A percentile compares a stretch with the other conserved stretches of the same genome.
These are phyloP conservation scores for Hoplostethus mediterraneus DNA, from an alignment of 2,797 vertebrate species.

Conservation along the genomic window DNA sequence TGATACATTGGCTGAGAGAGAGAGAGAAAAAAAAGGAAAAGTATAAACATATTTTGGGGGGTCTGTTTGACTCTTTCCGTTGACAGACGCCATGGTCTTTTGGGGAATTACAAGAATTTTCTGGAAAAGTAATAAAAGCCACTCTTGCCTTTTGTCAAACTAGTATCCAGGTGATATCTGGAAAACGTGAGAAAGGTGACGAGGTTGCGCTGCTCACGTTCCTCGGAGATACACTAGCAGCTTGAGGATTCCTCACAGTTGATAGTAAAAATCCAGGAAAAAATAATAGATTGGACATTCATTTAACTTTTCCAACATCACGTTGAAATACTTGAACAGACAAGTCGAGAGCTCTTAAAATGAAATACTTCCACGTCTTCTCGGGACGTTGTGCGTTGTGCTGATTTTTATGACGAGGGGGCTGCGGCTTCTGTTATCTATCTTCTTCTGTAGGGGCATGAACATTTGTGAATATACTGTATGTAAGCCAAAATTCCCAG, in stretches of 20 bases:
- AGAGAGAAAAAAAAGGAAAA: background rate
- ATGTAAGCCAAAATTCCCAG: constrained; percentile 85
- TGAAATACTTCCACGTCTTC: constrained; percentile 18
- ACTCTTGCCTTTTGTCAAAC: background rate
- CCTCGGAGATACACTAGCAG: background rate
- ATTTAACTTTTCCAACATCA: background rate
- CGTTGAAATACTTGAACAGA: constrained; percentile 24
- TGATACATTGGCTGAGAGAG: constrained; percentile 54
- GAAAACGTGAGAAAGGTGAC: background rate
- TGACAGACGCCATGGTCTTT: constrained; percentile 4
- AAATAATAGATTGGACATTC: background rate
- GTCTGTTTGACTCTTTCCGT: constrained; percentile 18
- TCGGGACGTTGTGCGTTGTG: constrained; percentile 35
- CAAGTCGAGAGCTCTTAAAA: constrained; percentile 9
- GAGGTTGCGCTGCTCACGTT: background rate
- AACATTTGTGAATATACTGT: constrained; percentile 74
- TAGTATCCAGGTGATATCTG: constrained; percentile 7
- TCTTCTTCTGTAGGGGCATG: constrained; percentile 61
- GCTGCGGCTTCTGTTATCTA: constrained; percentile 52
- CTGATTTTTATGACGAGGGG: constrained; percentile 35
- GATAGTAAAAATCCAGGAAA: background rate
- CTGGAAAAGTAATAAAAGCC: too few species aligned
- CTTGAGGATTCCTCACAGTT: background rate
- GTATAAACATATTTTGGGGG: constrained; percentile 18
- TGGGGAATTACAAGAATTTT: background rate